phyloP scores from a whole-genome alignment of 2,113 vertebrate species.

The Pristiophorus japonicus region DNA sequence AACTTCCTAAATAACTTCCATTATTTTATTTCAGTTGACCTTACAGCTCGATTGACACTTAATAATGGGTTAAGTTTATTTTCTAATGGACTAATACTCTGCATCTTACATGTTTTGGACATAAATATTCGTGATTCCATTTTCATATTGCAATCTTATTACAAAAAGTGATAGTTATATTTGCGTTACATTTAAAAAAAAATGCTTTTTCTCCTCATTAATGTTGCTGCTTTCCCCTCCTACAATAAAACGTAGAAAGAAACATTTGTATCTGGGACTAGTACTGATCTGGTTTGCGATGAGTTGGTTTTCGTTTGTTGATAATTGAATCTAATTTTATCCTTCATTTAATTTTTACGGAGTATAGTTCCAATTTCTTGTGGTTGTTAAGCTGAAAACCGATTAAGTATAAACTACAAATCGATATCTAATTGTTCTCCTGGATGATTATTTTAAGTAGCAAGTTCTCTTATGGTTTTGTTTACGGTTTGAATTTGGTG shows the following conservation, averaged over 20 bases:
- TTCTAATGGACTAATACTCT: background rate
- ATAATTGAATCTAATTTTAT: background rate
- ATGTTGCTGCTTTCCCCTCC: background rate
- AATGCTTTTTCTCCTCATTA: background rate
- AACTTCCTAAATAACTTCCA: slow-evolving; percentile 17
- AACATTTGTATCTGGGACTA: background rate
- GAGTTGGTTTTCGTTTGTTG: background rate
- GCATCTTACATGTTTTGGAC: background rate
- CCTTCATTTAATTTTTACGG: background rate
- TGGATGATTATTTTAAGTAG: background rate
- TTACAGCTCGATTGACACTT: background rate
- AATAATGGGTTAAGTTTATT: background rate
- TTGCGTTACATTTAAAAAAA: background rate
- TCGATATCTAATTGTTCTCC: background rate
- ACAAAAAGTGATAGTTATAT: background rate
- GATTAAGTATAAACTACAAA: background rate
- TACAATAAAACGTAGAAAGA: background rate
- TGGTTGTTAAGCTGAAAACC: background rate
- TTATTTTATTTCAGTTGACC: background rate
- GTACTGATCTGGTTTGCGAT: background rate
- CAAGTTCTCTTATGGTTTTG: background rate
- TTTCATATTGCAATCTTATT: no score
- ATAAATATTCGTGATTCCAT: background rate
- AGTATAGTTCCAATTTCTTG: background rate
- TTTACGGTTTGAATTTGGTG: background rate